These are phyloP conservation scores for Armadillidium nasatum DNA, from an alignment of 1,140 invertebrate species.

Conservation along the genomic window DNA sequence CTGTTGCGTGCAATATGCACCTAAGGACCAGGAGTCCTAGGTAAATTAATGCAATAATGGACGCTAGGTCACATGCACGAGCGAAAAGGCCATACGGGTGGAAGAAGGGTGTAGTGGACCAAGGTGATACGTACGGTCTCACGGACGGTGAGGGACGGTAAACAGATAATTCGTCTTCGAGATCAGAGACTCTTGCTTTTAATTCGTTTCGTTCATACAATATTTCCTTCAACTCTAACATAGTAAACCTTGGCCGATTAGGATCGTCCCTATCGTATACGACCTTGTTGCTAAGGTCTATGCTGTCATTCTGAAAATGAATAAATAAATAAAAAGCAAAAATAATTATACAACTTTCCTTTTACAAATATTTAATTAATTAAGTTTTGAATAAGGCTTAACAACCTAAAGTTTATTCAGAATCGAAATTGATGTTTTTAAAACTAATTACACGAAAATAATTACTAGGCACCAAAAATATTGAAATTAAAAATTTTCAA, in stretches of 20 bases:
- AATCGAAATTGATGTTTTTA: no score
- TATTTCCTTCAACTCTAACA: constrained; percentile 80
- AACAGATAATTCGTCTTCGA: constrained; percentile 77
- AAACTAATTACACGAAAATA: no score
- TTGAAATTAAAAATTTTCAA: no score
- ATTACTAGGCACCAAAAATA: no score
- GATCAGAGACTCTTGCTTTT: constrained; percentile 74
- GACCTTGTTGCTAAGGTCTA: constrained; percentile 50
- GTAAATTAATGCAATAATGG: background rate
- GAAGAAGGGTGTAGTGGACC: background rate
- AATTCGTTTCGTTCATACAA: constrained; percentile 82
- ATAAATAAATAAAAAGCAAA: constrained; percentile 40
- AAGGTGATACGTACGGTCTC: background rate
- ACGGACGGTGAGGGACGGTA: constrained; percentile 55
- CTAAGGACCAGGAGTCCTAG: background rate
- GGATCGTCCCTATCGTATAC: constrained; percentile 71
- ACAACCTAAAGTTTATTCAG: no score
- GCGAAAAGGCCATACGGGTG: background rate
- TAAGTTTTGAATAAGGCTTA: no score
- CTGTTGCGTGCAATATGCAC: background rate
- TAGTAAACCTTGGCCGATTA: constrained; percentile 80
- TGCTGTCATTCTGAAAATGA: constrained; percentile 31
- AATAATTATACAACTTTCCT: constrained; percentile 1
- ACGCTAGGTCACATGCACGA: background rate
- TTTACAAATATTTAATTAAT: background rate